Percentiles rank a stretch among this genome's conserved stretches.
Conservation (phyloP, 2,888 invertebrate species). For the Hypena proboscidalis region DNA sequence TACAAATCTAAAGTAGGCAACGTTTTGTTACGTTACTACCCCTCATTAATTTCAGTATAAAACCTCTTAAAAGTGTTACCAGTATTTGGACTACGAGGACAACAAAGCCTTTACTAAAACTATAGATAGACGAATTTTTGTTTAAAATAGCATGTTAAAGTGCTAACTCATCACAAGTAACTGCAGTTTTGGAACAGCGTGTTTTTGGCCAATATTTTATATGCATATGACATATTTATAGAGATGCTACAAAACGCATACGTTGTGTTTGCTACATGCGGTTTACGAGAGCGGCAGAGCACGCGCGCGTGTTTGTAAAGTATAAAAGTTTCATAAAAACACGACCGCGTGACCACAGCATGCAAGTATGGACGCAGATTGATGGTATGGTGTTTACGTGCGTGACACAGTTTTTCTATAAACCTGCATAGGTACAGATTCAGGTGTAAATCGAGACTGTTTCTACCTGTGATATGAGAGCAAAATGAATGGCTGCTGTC, state of each 20-base stretch:
- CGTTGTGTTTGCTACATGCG: constrained; percentile 12
- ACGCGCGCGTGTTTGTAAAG: constrained; percentile 5
- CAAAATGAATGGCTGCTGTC: too few species aligned
- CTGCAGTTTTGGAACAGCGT: background rate
- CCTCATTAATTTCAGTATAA: too few species aligned
- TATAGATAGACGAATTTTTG: background rate
- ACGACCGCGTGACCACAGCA: background rate
- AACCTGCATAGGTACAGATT: too few species aligned
- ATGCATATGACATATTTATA: constrained; percentile 5
- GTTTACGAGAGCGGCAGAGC: constrained; percentile 7
- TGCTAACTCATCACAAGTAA: background rate
- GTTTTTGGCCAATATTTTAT: constrained; percentile 2
- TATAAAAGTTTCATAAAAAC: background rate
- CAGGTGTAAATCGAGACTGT: too few species aligned
- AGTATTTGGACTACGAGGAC: too few species aligned
- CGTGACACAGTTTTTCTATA: too few species aligned
- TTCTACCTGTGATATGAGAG: too few species aligned
- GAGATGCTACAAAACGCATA: constrained; percentile 9
- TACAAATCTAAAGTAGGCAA: too few species aligned
- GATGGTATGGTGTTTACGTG: background rate
- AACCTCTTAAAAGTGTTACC: too few species aligned
- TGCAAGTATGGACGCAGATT: background rate
- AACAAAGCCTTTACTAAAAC: background rate
- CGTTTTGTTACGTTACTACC: too few species aligned
- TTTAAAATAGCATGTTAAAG: background rate